Evolutionary conservation across 2,113 vertebrate species (phyloP).

Genomic region (Esox niger): DNA sequence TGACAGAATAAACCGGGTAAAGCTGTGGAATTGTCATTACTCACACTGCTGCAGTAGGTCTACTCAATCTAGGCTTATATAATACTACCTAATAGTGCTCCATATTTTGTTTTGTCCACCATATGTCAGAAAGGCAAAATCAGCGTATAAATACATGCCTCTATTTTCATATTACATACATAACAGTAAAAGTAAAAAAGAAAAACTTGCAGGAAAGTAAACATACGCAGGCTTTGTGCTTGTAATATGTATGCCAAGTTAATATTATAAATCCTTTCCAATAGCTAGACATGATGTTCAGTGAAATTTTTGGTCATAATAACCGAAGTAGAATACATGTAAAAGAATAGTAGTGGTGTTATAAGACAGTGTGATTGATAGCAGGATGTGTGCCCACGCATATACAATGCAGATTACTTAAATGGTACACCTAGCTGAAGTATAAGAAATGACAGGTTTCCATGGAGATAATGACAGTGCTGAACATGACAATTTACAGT

Average conservation of each 20-base stretch:
- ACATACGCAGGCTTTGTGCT: too few relatives aligned
- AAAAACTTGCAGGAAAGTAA: background rate
- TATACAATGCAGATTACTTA: constrained; percentile 53
- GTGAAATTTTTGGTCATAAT: background rate
- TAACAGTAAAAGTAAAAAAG: background rate
- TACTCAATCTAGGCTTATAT: too few relatives aligned
- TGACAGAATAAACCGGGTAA: background rate
- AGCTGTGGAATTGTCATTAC: background rate
- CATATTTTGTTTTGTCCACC: background rate
- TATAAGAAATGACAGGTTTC: constrained; percentile 66
- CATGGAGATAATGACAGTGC: constrained; percentile 63
- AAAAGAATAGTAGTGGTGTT: background rate
- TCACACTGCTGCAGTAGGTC: background rate
- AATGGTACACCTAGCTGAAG: constrained; percentile 55
- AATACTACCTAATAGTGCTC: too few relatives aligned
- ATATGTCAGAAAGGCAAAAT: background rate
- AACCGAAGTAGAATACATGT: background rate
- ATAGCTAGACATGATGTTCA: background rate
- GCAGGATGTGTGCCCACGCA: constrained; percentile 33
- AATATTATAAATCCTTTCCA: background rate
- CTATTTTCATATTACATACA: background rate
- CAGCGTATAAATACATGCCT: too few relatives aligned
- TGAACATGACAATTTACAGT: constrained; percentile 35
- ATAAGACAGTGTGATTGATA: constrained; percentile 3
- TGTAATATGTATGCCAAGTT: background rate